Conservation (phyloP, 2,797 vertebrate genomes). For the Pantherophis alleghaniensis region DNA sequence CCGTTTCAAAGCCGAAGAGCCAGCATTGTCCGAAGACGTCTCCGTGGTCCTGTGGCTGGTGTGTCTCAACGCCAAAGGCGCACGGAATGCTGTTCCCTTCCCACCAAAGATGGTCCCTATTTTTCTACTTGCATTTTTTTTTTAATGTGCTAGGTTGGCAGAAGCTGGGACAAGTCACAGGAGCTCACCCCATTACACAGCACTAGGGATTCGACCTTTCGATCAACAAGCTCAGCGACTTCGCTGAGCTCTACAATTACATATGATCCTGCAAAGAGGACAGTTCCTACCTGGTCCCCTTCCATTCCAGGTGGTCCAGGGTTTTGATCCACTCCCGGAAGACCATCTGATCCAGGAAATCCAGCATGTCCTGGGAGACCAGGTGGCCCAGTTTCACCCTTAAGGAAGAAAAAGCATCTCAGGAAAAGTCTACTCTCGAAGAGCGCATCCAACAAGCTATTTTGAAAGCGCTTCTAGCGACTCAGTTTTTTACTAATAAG, state of each 20-base stretch:
- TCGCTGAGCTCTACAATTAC: neutral
- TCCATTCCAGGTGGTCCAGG: constrained; percentile 73
- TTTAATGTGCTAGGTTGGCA: too few species aligned
- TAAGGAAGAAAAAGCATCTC: neutral
- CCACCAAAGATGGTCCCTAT: too few species aligned
- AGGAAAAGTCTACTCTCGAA: neutral
- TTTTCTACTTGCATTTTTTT: too few species aligned
- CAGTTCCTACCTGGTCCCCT: constrained; percentile 74
- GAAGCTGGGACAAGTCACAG: too few species aligned
- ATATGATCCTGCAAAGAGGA: neutral
- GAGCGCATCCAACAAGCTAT: neutral
- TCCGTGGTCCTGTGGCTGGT: too few species aligned
- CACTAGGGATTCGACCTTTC: too few species aligned
- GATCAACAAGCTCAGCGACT: too few species aligned
- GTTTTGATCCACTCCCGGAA: constrained; percentile 78
- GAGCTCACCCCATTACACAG: too few species aligned
- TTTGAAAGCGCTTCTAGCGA: neutral
- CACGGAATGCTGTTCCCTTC: too few species aligned
- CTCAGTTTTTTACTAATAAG: neutral
- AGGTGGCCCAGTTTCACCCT: constrained; percentile 78
- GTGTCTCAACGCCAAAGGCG: too few species aligned
- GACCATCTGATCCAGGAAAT: constrained; percentile 75
- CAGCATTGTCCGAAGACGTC: too few species aligned
- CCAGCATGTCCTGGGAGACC: constrained; percentile 76
- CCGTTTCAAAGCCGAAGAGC: too few species aligned